Conservation (phyloP, 2,797 vertebrate species). For the Parotocinclus haroldoi region DNA sequence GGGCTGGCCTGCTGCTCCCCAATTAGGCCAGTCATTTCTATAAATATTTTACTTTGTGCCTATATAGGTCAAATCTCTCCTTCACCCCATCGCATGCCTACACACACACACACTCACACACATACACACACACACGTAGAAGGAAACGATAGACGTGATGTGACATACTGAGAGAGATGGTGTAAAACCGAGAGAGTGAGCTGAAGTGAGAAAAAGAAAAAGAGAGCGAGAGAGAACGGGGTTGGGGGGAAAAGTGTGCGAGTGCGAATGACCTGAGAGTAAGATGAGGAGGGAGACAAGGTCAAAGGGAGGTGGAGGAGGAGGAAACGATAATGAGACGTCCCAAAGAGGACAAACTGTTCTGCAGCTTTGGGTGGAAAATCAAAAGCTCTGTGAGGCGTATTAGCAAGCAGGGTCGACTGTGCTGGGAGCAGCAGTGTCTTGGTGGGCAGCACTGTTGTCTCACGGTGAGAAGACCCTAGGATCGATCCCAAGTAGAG, state of each 20-base stretch:
- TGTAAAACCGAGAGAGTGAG: not conserved
- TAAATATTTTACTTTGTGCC: conserved; percentile 68
- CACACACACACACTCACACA: conserved; percentile 42
- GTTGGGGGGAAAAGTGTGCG: not conserved
- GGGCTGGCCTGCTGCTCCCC: conserved; percentile 59
- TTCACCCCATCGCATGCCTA: conserved; percentile 44
- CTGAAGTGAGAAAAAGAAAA: not conserved
- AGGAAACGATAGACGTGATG: conserved; percentile 3
- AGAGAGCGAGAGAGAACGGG: not conserved
- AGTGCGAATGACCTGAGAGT: not conserved
- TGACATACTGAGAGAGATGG: not conserved
- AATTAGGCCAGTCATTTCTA: conserved; percentile 77
- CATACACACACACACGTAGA: conserved; percentile 38
- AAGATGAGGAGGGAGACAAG: conserved; percentile 31
- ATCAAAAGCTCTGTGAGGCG: no score
- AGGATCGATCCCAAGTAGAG: no score
- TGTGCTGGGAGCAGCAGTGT: no score
- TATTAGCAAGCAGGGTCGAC: no score
- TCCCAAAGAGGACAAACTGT: not conserved
- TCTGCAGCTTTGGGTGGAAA: not conserved
- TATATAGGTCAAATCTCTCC: conserved; percentile 59
- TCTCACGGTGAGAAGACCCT: no score
- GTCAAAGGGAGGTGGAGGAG: conserved; percentile 10
- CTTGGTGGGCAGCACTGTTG: no score
- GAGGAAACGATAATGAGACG: not conserved